A percentile compares a stretch with the other conserved stretches of the same genome.
These are phyloP conservation scores for Percopsis transmontana DNA, from an alignment of 2,113 vertebrate genomes.

Conservation along the genomic window DNA sequence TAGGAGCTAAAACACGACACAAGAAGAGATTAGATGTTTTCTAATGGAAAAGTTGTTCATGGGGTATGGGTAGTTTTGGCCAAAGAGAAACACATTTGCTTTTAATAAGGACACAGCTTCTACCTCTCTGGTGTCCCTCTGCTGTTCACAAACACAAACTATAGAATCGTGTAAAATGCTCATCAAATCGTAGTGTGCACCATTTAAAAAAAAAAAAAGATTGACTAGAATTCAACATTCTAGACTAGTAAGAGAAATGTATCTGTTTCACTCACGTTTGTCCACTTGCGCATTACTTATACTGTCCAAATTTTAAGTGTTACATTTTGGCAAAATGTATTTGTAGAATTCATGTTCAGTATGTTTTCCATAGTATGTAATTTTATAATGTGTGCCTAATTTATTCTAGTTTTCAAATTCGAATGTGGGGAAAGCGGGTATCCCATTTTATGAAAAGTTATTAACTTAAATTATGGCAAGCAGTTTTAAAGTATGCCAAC, in stretches of 20 bases:
- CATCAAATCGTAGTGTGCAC: constrained; percentile 12
- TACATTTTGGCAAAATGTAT: constrained; percentile 32
- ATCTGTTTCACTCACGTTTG: constrained; percentile 39
- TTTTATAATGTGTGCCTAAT: constrained; percentile 24
- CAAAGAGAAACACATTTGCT: constrained; percentile 48
- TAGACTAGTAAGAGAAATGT: constrained; percentile 33
- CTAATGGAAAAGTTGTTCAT: constrained; percentile 19
- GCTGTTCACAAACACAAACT: constrained; percentile 21
- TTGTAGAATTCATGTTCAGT: constrained; percentile 30
- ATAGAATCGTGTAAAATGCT: constrained; percentile 15
- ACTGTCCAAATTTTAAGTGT: constrained; percentile 29
- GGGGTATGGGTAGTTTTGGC: constrained; percentile 32
- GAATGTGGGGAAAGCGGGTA: constrained; percentile 25
- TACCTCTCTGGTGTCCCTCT: constrained; percentile 62
- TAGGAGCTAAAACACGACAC: constrained; percentile 14
- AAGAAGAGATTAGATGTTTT: background rate
- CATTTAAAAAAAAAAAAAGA: background rate
- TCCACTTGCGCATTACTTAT: constrained; percentile 36
- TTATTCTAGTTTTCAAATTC: constrained; percentile 41
- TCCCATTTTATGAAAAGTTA: constrained; percentile 22
- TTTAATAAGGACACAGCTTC: constrained; percentile 45
- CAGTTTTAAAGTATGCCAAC: constrained; percentile 34
- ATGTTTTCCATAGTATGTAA: constrained; percentile 27
- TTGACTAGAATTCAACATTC: constrained; percentile 16
- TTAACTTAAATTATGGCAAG: constrained; percentile 35